Percentiles rank a stretch among this genome's conserved stretches.
Conservation (phyloP, 2,113 vertebrate species). For the Microcebus tavaratra region DNA sequence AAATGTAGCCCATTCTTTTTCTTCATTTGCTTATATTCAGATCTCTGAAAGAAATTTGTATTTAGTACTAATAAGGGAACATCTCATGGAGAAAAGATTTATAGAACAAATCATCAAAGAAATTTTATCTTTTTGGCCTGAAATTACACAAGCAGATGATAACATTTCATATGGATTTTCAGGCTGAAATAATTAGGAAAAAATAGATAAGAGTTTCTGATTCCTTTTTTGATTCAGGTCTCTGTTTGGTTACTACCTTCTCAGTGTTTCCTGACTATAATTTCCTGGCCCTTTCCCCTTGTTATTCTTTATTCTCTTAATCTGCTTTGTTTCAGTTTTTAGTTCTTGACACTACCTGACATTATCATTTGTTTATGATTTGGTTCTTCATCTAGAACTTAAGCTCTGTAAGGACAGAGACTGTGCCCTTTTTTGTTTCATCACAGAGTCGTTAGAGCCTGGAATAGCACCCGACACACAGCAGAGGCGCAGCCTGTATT, state of each 20-base stretch:
- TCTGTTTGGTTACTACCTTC: background rate
- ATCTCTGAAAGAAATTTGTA: background rate
- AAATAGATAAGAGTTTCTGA: background rate
- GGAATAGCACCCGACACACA: background rate
- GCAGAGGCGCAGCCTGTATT: background rate
- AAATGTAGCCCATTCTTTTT: background rate
- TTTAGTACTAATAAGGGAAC: background rate
- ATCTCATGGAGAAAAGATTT: background rate
- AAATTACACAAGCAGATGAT: background rate
- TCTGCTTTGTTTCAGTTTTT: background rate
- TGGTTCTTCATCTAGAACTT: background rate
- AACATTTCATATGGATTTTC: conserved; percentile 20
- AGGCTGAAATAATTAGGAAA: background rate
- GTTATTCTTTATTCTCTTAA: background rate
- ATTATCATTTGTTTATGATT: background rate
- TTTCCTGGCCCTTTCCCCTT: background rate
- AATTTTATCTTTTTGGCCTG: background rate
- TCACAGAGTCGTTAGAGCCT: background rate
- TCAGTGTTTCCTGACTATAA: background rate
- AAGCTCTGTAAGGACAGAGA: background rate
- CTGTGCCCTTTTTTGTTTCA: background rate
- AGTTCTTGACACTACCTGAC: background rate
- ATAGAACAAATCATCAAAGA: background rate
- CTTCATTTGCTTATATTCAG: conserved; percentile 4
- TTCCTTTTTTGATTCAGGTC: background rate